Conservation (phyloP, 2,888 invertebrate species). For the Ceramica pisi region DNA sequence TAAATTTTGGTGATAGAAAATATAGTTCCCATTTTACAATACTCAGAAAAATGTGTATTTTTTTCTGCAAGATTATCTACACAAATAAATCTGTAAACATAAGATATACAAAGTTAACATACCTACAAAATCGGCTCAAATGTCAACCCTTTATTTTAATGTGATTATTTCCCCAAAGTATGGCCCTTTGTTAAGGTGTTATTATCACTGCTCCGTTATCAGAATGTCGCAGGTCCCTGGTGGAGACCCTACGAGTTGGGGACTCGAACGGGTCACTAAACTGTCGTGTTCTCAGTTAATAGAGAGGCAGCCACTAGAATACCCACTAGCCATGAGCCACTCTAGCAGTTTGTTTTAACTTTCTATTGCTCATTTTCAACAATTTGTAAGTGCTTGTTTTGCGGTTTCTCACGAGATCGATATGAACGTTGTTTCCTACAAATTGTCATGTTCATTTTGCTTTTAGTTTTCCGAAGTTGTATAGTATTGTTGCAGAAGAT, state of each 20-base stretch:
- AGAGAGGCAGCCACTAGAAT: slow-evolving; percentile 6
- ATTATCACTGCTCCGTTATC: slow-evolving; percentile 52
- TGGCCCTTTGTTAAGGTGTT: slow-evolving; percentile 43
- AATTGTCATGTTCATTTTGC: slow-evolving; percentile 1
- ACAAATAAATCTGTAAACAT: slow-evolving; percentile 1
- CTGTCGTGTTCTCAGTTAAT: slow-evolving; percentile 45
- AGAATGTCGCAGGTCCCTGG: slow-evolving; percentile 44
- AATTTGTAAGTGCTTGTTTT: slow-evolving; percentile 36
- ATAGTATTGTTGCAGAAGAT: neutral
- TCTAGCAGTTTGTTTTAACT: slow-evolving; percentile 52
- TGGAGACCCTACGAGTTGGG: slow-evolving; percentile 46
- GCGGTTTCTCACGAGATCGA: slow-evolving; percentile 29
- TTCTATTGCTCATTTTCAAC: slow-evolving; percentile 48
- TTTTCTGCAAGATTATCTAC: too few relatives aligned
- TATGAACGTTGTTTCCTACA: neutral
- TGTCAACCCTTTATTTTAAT: slow-evolving; percentile 20
- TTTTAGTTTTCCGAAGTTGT: neutral
- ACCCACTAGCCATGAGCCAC: slow-evolving; percentile 16
- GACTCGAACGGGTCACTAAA: slow-evolving; percentile 47
- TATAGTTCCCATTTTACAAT: neutral
- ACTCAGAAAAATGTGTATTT: neutral
- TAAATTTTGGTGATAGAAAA: too few relatives aligned
- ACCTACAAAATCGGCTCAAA: slow-evolving; percentile 14
- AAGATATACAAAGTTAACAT: neutral
- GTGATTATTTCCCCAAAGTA: slow-evolving; percentile 43